Conservation (phyloP, 2,113 vertebrate species). For the Siphamia tubifer region DNA sequence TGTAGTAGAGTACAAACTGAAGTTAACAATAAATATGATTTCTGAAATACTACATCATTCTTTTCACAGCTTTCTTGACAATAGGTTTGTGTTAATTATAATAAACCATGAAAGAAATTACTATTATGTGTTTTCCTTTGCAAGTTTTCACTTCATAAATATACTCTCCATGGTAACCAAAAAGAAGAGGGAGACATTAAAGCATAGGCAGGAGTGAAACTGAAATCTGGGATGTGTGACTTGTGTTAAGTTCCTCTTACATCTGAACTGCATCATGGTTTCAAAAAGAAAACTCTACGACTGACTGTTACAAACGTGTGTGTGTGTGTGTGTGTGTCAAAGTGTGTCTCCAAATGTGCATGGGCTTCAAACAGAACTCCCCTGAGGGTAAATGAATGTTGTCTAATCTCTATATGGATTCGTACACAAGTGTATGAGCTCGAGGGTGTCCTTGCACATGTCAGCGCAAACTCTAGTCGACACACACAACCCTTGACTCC, state of each 20-base stretch:
- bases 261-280: not conserved
- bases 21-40: too few species aligned
- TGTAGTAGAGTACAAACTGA: too few species aligned
- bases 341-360: not conserved
- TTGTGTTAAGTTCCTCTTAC: not conserved
- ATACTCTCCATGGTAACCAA: too few species aligned
- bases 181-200: too few species aligned
- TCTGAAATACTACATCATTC: too few species aligned
- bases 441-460: constrained; percentile 11
- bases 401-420: constrained; percentile 15
- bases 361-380: constrained; percentile 7
- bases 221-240: too few species aligned
- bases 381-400: not conserved
- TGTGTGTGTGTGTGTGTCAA: not conserved
- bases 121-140: too few species aligned
- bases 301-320: not conserved
- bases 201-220: too few species aligned
- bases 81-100: too few species aligned
- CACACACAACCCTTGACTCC: constrained; percentile 1
- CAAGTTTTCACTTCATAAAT: too few species aligned
- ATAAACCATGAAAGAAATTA: too few species aligned
- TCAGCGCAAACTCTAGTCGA: not conserved
- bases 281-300: not conserved
- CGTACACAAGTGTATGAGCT: not conserved
- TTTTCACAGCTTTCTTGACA: too few species aligned